A percentile compares a stretch with the other conserved stretches of the same genome.
phyloP scores from a whole-genome alignment of 2,888 invertebrate genomes.

The Corbicula japonica region DNA sequence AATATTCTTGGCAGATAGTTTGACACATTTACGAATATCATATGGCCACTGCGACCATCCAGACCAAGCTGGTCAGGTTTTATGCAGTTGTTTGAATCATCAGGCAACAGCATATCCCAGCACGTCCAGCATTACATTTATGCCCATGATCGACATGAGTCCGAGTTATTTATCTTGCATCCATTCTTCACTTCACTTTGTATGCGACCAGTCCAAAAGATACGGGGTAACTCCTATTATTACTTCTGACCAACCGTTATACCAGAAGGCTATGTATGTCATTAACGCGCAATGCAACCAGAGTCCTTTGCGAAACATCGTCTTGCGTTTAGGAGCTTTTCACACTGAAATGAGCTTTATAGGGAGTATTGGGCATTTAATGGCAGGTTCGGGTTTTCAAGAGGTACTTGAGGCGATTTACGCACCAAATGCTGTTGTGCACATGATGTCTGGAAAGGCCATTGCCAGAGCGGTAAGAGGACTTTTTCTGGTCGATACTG shows the following conservation, averaged over 20 bases:
- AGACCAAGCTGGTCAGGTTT: constrained; percentile 26
- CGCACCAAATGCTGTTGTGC: constrained; percentile 65
- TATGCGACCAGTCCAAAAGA: too few relatives aligned
- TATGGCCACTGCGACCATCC: background rate
- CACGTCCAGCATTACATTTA: background rate
- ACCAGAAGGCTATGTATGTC: constrained; percentile 27
- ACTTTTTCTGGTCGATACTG: constrained; percentile 57
- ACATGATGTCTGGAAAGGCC: constrained; percentile 68
- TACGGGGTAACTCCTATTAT: constrained; percentile 16
- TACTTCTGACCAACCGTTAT: constrained; percentile 37
- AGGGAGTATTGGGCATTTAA: constrained; percentile 68
- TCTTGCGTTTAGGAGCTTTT: constrained; percentile 55
- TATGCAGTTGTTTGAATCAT: constrained; percentile 17
- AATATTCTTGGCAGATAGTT: background rate
- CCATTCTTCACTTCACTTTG: constrained; percentile 51
- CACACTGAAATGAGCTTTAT: constrained; percentile 67
- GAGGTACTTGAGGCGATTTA: constrained; percentile 65
- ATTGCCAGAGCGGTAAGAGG: constrained; percentile 62
- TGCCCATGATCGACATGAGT: constrained; percentile 27
- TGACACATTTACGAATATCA: background rate
- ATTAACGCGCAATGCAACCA: background rate
- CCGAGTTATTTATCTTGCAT: constrained; percentile 35
- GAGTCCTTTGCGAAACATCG: constrained; percentile 34
- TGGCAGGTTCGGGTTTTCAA: constrained; percentile 66
- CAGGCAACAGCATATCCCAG: background rate